Evolutionary conservation across 2,797 vertebrate species (phyloP), one percentile per base, ranked within the genome.

Genomic region (Mormyrops boulengeri): DNA sequence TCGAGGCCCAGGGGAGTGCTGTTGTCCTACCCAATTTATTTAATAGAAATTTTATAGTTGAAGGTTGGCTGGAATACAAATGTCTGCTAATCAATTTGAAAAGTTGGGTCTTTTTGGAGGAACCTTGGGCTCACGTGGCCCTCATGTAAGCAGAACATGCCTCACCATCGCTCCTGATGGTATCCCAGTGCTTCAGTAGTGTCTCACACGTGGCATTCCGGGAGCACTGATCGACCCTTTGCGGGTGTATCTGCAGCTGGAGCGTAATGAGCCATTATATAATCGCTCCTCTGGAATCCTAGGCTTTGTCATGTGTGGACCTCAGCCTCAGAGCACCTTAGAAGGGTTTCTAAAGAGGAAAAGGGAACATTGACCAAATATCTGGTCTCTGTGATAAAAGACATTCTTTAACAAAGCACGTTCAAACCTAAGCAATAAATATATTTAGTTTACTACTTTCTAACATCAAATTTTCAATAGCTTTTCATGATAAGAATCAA

Each of bases 181-280:
- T 90, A 4, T 87, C 6, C 60, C 55, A 88, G 92, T 90, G 52
- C 60, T 88, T 91, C 93, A 93, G 91, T 89, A 87, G 87, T 80
- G 47, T 89, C 73, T 88, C 53, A 41, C 3, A 89, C 90, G 90
- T 91, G 89, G 86, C 50, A 77, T 88, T 90, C 93, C 92, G 93
- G 34, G 73, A 44, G 34, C 38, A 66, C 41, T 41, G 88, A 47
- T 53, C 3, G 4, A 22, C 53, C 52, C 8, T 34, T 86, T 88
- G 88, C 91, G 69, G 88, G 9, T 93, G 90, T 94, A 92, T 53
- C 90, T 93, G 91, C 91, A 89, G 87, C 89, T 92, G 90, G 91
- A 80, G 87, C 88, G 88, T 89, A 88, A 90, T 55, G 91, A 92
- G 92, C 90, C 89, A 22, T 22, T 22, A 60, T n/a, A 52, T 19